Evolutionary conservation across 1,140 invertebrate species (phyloP).

Genomic region (Leptinotarsa lineolata): DNA sequence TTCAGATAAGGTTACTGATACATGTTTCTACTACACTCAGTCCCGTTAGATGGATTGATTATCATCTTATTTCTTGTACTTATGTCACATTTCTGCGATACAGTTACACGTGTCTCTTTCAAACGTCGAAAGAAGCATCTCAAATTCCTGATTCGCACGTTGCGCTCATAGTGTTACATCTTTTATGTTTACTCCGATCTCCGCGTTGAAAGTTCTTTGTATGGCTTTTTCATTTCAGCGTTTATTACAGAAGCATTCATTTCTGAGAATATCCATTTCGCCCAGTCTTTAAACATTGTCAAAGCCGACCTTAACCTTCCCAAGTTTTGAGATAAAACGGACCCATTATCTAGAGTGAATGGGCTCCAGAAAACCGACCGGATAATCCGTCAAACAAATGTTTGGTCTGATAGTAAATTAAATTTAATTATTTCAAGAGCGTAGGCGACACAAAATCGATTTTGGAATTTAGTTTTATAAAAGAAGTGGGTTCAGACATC

Average conservation of each 20-base stretch:
- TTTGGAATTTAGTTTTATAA: constrained; percentile 17
- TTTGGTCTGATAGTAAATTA: constrained; percentile 18
- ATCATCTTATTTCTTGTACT: too few relatives aligned
- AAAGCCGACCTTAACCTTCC: background rate
- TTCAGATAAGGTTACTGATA: too few relatives aligned
- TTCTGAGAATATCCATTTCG: background rate
- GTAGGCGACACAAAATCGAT: constrained; percentile 22
- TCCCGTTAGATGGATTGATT: too few relatives aligned
- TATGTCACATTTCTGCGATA: too few relatives aligned
- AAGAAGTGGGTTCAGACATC: background rate
- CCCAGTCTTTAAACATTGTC: background rate
- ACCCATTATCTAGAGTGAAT: background rate
- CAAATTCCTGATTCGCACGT: too few relatives aligned
- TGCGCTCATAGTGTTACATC: too few relatives aligned
- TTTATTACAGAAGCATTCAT: background rate
- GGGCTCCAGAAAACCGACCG: constrained; percentile 3
- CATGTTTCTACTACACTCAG: too few relatives aligned
- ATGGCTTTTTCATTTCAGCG: background rate
- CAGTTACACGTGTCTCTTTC: too few relatives aligned
- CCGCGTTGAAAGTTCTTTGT: background rate
- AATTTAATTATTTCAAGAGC: constrained; percentile 19
- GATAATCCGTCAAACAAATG: constrained; percentile 15
- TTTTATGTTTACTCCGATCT: too few relatives aligned
- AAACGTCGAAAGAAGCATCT: too few relatives aligned
- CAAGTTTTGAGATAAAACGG: background rate